Evolutionary conservation across 2,113 vertebrate genomes (phyloP), one percentile per base, ranked within the genome.

Genomic region (Nycticorax nycticorax): DNA sequence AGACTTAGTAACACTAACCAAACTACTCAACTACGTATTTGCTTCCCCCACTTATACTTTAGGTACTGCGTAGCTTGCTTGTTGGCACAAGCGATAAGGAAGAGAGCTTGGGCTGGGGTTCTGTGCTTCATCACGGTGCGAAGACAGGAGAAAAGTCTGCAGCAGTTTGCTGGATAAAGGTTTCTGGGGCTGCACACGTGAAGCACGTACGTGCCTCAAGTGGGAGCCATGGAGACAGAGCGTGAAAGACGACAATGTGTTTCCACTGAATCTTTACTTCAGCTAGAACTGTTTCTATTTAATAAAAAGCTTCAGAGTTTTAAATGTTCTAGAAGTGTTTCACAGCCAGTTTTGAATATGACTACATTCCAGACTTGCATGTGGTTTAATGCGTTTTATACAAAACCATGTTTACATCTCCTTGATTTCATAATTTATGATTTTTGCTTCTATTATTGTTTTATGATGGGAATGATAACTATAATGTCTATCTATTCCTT

Each of bases 401-500:
- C 32, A 82, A 95, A 77, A 39, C 50, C 45, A 19, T 72, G 83
- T 90, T 94, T 93, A 74, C 79, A 89, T 91, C 68, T 93, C 43
- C 85, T 89, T 73, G 77, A 82, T 91, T 95, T 68, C 85, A 35
- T 55, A 75, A 76, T 85, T 78, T 67, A 75, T 41, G 69, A 59
- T 88, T 94, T 92, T 92, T 80, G 57, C 82, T 96, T 94, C 93
- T 94, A 50, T 82, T 91, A 88, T 88, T 92, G 91, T 89, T 95
- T 87, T 68, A 75, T 67, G 94, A 95, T 96, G 91, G 94, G 90
- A 94, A 96, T 50, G 95, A 95, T 94, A 97, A 96, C 80, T 62
- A 26, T 19, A 91, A 69, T 50, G 83, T 78, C 89, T 94, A 94
- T 84, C 64, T 72, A 53, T 7, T 89, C 79, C 89, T 87, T 97